These are phyloP conservation scores for Scalopus aquaticus DNA, from an alignment of 2,113 vertebrate species.

Conservation along the genomic window DNA sequence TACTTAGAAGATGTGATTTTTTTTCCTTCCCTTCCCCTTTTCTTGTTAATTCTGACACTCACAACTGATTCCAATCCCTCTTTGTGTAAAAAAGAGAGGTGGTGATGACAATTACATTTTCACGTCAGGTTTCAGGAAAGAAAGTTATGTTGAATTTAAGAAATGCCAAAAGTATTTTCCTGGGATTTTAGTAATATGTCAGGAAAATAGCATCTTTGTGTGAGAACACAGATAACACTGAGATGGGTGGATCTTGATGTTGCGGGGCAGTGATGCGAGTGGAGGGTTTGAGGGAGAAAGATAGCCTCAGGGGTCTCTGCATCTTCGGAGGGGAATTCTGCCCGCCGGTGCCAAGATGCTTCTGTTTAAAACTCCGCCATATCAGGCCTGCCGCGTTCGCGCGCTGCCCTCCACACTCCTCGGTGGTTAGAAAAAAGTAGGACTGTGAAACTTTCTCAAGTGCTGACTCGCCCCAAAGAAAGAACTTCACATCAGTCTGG, in stretches of 20 bases:
- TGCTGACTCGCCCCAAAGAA: background rate
- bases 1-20: background rate
- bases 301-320: background rate
- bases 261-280: background rate
- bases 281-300: background rate
- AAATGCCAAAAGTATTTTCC: background rate
- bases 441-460: background rate
- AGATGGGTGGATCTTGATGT: constrained; percentile 8
- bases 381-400: background rate
- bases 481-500: background rate
- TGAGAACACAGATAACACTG: background rate
- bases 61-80: background rate
- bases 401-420: background rate
- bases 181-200: constrained; percentile 4
- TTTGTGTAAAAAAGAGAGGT: background rate
- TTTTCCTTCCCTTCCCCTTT: fast-evolving
- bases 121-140: background rate
- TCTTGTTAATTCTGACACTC: background rate
- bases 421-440: background rate
- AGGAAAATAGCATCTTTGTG: background rate
- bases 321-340: background rate
- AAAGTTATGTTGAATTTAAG: constrained; percentile 20
- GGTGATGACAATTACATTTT: background rate
- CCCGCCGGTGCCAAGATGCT: background rate
- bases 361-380: background rate